phyloP scores from a whole-genome alignment of 2,113 vertebrate species.

The Nettapus auritus region DNA sequence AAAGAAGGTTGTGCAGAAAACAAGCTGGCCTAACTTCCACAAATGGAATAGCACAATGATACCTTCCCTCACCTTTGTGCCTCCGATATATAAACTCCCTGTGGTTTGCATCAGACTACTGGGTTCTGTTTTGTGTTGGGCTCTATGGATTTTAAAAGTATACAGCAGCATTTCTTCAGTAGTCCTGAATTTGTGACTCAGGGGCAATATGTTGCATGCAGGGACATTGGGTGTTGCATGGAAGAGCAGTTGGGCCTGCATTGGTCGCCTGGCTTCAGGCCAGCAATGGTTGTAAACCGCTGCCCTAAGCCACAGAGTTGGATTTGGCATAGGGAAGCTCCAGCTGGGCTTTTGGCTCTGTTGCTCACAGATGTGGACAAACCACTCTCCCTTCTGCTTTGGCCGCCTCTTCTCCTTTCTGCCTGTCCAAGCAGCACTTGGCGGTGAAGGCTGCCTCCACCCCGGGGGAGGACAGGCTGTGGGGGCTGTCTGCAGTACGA shows the following conservation, averaged over 20 bases:
- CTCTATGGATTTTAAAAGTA: fast-evolving
- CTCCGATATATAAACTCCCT: background rate
- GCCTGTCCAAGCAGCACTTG: background rate
- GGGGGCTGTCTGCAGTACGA: background rate
- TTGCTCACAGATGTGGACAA: background rate
- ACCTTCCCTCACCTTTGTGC: background rate
- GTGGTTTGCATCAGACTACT: background rate
- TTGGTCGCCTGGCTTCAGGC: background rate
- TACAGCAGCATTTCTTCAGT: background rate
- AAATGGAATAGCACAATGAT: background rate
- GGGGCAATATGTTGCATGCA: fast-evolving
- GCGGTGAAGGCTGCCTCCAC: background rate
- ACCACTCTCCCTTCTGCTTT: background rate
- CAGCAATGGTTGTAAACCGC: background rate
- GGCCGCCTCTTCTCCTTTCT: background rate
- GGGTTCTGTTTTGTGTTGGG: background rate
- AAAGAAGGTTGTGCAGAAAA: background rate
- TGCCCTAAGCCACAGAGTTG: background rate
- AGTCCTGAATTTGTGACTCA: background rate
- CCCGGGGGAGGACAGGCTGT: fast-evolving
- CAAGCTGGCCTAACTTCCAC: background rate
- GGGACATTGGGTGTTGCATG: background rate
- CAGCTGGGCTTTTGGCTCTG: fast-evolving
- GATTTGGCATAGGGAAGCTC: background rate
- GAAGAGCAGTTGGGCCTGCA: background rate